Base-by-base conservation (phyloP, 2,113 vertebrate genomes). In the Heloderma charlesbogerti region DNA sequence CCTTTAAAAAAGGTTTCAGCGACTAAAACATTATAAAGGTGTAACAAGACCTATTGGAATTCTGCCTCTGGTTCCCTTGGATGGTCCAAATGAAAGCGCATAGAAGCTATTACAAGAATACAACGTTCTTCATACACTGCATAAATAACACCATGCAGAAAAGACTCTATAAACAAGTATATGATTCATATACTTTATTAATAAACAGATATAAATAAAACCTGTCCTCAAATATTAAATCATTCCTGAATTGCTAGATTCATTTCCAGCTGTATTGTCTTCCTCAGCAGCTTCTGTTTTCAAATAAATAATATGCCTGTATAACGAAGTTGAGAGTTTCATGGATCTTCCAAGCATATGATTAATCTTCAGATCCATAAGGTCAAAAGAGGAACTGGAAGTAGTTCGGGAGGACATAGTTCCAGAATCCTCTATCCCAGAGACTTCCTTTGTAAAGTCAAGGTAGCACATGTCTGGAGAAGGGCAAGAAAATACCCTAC, bases 131-230 rank as follows among this genome's bases (percentile, higher is more conserved):
- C 27, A 90, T 85, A n/a, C 37, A 88, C 57, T 37, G 12, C 43
- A 67, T 78, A 48, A 79, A 88, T 37, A 27, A 85, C 31, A 77
- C 43, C 34, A 51, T 16, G 57, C 12, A 67, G 82, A 85, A 67
- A 51, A 77, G 57, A n/a, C 40, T 87, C 72, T 48, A 43, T 88
- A 88, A 79, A 88, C 87, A 88, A 66, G 71, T 43, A 43, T 75
- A 43, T 88, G 54, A 74, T 60, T 85, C 82, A 84, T 78, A 77
- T n/a, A 77, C 40, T 67, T 79, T 85, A 78, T 90, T 85, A 85
- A 78, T 84, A 75, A 90, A 85, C 29, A 77, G 40, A n/a, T 78
- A 78, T 85, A 84, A 85, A 90, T 90, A 78, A 90, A 90, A 77
- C 29, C 43, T 54, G 71, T 85, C 40, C 74, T 51, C 40, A 85